Conservation (phyloP, 2,797 vertebrate genomes). For the Pseudomugil gertrudae region DNA sequence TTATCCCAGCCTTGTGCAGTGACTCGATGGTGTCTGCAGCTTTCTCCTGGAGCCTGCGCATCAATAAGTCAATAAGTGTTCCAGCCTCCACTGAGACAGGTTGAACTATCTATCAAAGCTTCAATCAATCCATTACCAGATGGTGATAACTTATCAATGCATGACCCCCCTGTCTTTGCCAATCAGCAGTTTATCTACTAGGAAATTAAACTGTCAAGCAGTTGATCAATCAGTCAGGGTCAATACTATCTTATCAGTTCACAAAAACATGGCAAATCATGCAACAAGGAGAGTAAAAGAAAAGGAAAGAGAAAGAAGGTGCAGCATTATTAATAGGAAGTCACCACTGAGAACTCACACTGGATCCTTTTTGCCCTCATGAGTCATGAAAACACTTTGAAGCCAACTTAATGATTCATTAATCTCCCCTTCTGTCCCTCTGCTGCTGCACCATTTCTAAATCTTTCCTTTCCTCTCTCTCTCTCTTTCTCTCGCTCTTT, state of each 20-base stretch:
- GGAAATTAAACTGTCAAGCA: constrained; percentile 52
- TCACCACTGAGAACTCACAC: constrained; percentile 30
- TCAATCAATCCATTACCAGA: constrained; percentile 58
- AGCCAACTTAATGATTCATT: constrained; percentile 53
- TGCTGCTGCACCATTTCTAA: constrained; percentile 36
- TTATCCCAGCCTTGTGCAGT: constrained; percentile 96
- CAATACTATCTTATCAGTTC: constrained; percentile 15
- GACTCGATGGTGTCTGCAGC: constrained; percentile 97
- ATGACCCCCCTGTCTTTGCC: constrained; percentile 33
- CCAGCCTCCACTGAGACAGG: constrained; percentile 36
- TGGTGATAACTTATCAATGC: constrained; percentile 71
- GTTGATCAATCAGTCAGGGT: constrained; percentile 35
- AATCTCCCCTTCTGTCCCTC: constrained; percentile 37
- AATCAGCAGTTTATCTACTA: constrained; percentile 55
- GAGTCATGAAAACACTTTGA: constrained; percentile 46
- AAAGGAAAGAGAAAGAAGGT: constrained; percentile 8
- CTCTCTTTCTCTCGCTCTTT: not conserved
- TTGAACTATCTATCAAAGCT: constrained; percentile 60
- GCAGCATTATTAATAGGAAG: constrained; percentile 21
- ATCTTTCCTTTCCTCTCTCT: constrained; percentile 1
- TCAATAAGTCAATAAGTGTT: constrained; percentile 64
- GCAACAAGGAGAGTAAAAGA: constrained; percentile 9
- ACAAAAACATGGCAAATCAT: constrained; percentile 2
- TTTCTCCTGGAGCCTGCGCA: constrained; percentile 93
- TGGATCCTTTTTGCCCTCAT: constrained; percentile 30